These are phyloP conservation scores for Heliconius ismenius DNA, from an alignment of 2,888 invertebrate species.

Conservation along the genomic window DNA sequence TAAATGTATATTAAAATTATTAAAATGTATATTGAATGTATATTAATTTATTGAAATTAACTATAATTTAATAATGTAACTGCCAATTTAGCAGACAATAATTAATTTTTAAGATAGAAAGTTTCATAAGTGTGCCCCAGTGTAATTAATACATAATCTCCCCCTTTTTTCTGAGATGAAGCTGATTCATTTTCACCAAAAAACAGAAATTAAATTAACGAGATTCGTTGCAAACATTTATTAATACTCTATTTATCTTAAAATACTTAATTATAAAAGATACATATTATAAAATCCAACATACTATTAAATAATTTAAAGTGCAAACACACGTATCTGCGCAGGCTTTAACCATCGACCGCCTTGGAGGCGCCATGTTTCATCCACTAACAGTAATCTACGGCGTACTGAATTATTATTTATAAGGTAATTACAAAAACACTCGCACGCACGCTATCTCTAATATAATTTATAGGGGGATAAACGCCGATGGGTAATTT, in stretches of 20 bases:
- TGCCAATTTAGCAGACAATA: no score
- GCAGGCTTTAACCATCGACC: slow-evolving; percentile 29
- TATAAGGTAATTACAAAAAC: slow-evolving; percentile 82
- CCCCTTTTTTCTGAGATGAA: no score
- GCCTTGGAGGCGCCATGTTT: slow-evolving; percentile 57
- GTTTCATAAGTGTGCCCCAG: no score
- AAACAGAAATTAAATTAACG: neutral
- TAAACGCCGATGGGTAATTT: slow-evolving; percentile 74
- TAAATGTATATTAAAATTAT: no score
- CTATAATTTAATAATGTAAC: no score
- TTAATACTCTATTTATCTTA: neutral
- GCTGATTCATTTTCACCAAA: neutral
- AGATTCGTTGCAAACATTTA: neutral
- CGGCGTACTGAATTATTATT: slow-evolving; percentile 76
- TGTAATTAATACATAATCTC: no score
- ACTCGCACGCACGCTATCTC: slow-evolving; percentile 74
- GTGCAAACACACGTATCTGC: slow-evolving; percentile 14
- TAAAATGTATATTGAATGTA: no score
- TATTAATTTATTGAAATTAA: no score
- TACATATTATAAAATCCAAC: neutral
- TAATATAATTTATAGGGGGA: slow-evolving; percentile 80
- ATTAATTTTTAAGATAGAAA: no score
- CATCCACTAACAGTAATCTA: slow-evolving; percentile 77
- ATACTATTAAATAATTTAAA: neutral
- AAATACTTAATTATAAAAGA: neutral